Percentiles rank a stretch among this genome's conserved stretches.
Conservation (phyloP, 2,113 vertebrate genomes). For the Ailuropoda melanoleuca region DNA sequence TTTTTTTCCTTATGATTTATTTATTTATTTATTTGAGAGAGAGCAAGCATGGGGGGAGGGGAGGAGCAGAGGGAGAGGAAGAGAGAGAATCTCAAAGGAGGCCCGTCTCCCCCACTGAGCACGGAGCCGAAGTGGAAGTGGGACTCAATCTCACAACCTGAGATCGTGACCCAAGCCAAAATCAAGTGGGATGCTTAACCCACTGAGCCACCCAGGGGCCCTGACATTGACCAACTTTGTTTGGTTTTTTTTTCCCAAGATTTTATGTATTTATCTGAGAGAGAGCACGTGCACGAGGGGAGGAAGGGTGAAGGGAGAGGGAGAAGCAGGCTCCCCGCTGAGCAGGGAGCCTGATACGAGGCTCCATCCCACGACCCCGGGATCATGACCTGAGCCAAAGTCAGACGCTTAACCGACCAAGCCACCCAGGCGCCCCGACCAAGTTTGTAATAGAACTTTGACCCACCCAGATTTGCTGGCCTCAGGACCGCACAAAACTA, state of each 20-base stretch:
- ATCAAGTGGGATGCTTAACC: background rate
- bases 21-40: background rate
- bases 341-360: background rate
- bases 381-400: background rate
- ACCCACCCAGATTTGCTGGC: background rate
- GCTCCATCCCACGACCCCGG: background rate
- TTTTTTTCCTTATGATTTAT: background rate
- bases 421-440: background rate
- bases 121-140: background rate
- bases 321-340: background rate
- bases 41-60: background rate
- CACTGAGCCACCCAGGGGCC: background rate
- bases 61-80: background rate
- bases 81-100: background rate
- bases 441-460: background rate
- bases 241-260: background rate
- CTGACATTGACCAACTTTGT: background rate
- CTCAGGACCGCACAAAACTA: background rate
- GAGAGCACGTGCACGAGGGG: background rate
- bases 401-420: background rate
- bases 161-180: background rate
- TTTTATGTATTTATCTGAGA: background rate
- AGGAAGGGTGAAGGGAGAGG: background rate
- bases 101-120: background rate
- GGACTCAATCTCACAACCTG: background rate